Evolutionary conservation across 2,797 vertebrate genomes (phyloP).

Genomic region (Rhadinocentrus ornatus): DNA sequence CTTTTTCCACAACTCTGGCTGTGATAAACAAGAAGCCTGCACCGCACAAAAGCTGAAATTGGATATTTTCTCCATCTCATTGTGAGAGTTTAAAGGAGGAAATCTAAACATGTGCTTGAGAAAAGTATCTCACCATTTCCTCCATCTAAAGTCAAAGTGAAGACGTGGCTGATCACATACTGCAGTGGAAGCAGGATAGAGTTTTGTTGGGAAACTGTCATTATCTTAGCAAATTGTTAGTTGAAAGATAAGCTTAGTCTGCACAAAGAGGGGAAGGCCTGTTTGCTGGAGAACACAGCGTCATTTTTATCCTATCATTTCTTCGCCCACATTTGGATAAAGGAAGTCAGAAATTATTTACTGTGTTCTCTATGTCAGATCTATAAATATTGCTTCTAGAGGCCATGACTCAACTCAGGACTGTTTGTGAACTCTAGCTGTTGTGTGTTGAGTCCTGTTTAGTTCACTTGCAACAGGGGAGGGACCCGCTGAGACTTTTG

Average conservation of each 20-base stretch:
- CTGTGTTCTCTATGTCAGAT: conserved; percentile 55
- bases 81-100: conserved; percentile 57
- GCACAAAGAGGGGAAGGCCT: conserved; percentile 6
- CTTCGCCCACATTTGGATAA: conserved; percentile 36
- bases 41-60: conserved; percentile 46
- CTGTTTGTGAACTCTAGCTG: conserved; percentile 42
- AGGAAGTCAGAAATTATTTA: conserved; percentile 50
- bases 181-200: conserved; percentile 23
- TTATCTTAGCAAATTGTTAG: conserved; percentile 27
- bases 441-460: conserved; percentile 46
- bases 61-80: conserved; percentile 61
- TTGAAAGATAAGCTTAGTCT: conserved; percentile 35
- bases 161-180: conserved; percentile 21
- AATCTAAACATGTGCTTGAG: conserved; percentile 46
- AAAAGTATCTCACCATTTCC: conserved; percentile 26
- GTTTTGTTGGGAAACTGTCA: conserved; percentile 29
- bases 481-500: conserved; percentile 49
- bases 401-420: conserved; percentile 48
- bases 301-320: conserved; percentile 6
- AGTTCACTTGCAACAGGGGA: conserved; percentile 26
- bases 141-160: conserved; percentile 15
- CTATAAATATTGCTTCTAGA: conserved; percentile 73
- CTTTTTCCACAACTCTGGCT: conserved; percentile 37
- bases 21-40: conserved; percentile 49
- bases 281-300: conserved; percentile 1